phyloP scores from a whole-genome alignment of 2,113 vertebrate genomes.

The Spea multiplicata region DNA sequence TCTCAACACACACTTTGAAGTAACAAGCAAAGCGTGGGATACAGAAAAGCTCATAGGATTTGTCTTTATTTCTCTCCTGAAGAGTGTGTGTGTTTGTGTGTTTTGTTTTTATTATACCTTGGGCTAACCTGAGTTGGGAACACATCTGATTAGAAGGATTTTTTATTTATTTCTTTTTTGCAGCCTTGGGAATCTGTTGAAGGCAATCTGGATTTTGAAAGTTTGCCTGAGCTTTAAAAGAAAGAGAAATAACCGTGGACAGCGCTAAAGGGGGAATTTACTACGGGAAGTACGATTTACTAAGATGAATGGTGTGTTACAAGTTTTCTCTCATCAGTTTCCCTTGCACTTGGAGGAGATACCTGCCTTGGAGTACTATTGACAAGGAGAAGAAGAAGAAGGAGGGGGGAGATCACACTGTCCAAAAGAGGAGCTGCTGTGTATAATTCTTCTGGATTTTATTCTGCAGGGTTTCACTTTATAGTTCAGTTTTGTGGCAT shows the following conservation, averaged over 20 bases:
- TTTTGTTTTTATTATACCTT: background rate
- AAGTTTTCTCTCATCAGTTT: slow-evolving; percentile 12
- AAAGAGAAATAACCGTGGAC: background rate
- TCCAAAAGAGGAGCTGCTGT: background rate
- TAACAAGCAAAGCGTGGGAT: background rate
- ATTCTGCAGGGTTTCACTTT: slow-evolving; percentile 10
- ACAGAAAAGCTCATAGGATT: slow-evolving; percentile 5
- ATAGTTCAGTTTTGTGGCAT: background rate
- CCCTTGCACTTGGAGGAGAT: slow-evolving; percentile 8
- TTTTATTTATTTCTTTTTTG: too few species aligned
- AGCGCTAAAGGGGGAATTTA: background rate
- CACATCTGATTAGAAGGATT: background rate
- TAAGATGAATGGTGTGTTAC: slow-evolving; percentile 8
- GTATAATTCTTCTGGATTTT: background rate
- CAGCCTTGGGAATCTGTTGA: background rate
- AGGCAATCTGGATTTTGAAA: slow-evolving; percentile 14
- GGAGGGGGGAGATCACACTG: slow-evolving; percentile 6
- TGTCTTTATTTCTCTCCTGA: background rate
- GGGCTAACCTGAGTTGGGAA: background rate
- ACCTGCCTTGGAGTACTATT: slow-evolving; percentile 13
- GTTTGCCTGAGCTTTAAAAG: background rate
- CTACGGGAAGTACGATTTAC: background rate
- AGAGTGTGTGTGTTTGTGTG: background rate
- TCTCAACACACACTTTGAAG: background rate
- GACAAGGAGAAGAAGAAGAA: background rate